Evolutionary conservation across 2,113 vertebrate genomes (phyloP), one percentile per base, ranked within the genome.

Genomic region (Gallinago paraguaiae): DNA sequence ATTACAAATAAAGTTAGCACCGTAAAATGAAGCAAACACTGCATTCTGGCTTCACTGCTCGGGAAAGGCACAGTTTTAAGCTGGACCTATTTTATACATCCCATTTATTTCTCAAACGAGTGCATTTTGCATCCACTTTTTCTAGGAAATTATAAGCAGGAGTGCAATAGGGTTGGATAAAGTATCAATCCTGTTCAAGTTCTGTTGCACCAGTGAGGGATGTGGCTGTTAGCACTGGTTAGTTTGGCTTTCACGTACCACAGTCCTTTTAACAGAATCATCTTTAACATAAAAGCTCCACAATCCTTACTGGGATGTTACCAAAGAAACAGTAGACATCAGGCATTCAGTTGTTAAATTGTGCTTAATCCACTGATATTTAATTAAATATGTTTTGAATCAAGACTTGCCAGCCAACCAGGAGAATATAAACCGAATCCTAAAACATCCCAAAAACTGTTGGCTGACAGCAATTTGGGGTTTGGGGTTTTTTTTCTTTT

Each of bases 321-420:
- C 43, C 46, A 78, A 69, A 82, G 39, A 12, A 86, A 11, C 13
- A 60, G 15, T 11, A 71, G 41, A 46, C 80, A 41, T 10, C 12
- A 9, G 2, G 4, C 35, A 10, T 37, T 31, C n/a, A 10, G 28
- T 17, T 76, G 10, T 24, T 86, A 43, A 3, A 27, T 5, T 3
- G 17, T 35, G 25, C 35, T 48, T 64, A 82, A 76, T 35, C 2
- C 25, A 79, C 0, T 76, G 57, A 59, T 72, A 70, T 27, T 78
- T 82, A 96, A 70, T 88, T 84, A 69, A 22, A 67, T n/a, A 77
- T 11, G 61, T 67, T 92, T 84, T 91, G 51, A 95, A 97, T 48
- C 35, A 68, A 79, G 65, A 15, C 14, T 33, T 87, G 11, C 9
- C 19, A 86, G 45, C 53, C 88, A n/a, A 31, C 61, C 86, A 48